Percentiles rank a stretch among this genome's conserved stretches.
These are phyloP conservation scores for Hydraecia micacea DNA, from an alignment of 2,888 invertebrate species.

Conservation along the genomic window DNA sequence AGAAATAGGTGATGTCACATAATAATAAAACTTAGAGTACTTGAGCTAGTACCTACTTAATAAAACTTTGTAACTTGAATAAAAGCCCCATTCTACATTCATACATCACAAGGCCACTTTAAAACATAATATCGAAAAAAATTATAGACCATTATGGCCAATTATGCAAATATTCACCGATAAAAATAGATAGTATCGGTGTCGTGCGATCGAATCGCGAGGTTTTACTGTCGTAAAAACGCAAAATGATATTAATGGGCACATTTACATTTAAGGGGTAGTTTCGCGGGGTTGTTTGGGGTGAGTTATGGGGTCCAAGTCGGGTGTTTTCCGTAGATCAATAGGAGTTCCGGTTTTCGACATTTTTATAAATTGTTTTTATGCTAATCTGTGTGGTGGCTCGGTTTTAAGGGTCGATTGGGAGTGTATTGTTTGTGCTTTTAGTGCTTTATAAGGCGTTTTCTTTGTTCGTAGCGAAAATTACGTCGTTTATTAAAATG, in stretches of 20 bases:
- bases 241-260: slow-evolving; percentile 84
- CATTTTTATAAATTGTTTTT: slow-evolving; percentile 51
- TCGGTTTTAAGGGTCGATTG: slow-evolving; percentile 26
- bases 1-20: neutral
- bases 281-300: slow-evolving; percentile 52
- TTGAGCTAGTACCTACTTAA: neutral
- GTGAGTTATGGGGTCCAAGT: slow-evolving; percentile 48
- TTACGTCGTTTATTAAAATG: neutral
- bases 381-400: slow-evolving; percentile 35
- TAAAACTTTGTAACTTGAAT: slow-evolving; percentile 4
- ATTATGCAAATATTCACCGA: slow-evolving; percentile 83
- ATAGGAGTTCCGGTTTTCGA: slow-evolving; percentile 46
- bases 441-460: neutral
- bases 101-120: slow-evolving; percentile 43
- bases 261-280: slow-evolving; percentile 82
- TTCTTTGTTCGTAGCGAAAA: neutral
- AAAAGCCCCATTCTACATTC: slow-evolving; percentile 7
- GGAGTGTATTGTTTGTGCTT: slow-evolving; percentile 20
- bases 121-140: slow-evolving; percentile 54
- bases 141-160: slow-evolving; percentile 71
- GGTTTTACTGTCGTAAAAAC: slow-evolving; percentile 81
- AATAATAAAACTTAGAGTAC: neutral
- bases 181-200: slow-evolving; percentile 81
- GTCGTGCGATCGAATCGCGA: slow-evolving; percentile 79
- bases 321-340: slow-evolving; percentile 45